These are phyloP conservation scores for Lophura nycthemera DNA, from an alignment of 2,113 vertebrate genomes.

Conservation along the genomic window DNA sequence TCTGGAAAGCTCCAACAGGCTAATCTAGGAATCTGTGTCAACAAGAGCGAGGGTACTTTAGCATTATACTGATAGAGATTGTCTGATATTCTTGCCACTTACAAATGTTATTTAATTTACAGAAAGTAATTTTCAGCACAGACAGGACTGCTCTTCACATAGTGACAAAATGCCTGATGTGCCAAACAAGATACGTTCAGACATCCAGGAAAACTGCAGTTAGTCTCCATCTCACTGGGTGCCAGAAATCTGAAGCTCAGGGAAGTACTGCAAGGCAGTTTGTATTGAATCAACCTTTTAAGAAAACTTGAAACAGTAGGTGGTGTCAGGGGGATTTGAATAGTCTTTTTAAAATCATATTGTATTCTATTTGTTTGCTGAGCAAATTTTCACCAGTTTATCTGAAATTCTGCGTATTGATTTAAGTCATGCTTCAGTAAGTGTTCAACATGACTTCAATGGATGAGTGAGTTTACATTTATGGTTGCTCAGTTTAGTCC, in stretches of 20 bases:
- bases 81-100: background rate
- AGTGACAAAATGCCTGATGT: background rate
- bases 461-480: conserved; percentile 76
- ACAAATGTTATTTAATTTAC: background rate
- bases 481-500: conserved; percentile 71
- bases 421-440: conserved; percentile 74
- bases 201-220: background rate
- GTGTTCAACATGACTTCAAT: conserved; percentile 76
- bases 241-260: background rate
- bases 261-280: background rate
- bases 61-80: background rate
- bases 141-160: rapidly evolving
- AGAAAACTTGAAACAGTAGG: background rate
- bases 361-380: background rate
- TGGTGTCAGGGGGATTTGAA: background rate
- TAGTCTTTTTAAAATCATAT: background rate
- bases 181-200: background rate
- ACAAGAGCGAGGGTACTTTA: background rate
- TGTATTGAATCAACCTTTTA: background rate
- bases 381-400: conserved; percentile 32
- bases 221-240: background rate
- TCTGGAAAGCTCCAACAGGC: background rate
- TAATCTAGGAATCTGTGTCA: background rate
- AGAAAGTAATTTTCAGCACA: background rate
- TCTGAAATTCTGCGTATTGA: conserved; percentile 77